phyloP scores from a whole-genome alignment of 1,140 invertebrate genomes.

The Cotesia vestalis region DNA sequence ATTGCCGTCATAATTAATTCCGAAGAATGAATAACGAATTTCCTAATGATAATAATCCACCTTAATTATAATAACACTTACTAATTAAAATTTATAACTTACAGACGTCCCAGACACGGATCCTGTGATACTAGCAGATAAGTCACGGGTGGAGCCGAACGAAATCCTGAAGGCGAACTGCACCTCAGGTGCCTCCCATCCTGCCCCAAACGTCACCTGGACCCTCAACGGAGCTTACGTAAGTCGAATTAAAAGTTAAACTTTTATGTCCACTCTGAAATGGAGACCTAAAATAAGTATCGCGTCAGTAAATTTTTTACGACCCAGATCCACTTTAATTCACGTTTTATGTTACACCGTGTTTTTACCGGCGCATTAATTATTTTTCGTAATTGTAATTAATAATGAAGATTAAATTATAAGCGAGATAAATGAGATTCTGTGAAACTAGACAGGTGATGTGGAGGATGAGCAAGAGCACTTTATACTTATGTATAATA shows the following conservation, averaged over 20 bases:
- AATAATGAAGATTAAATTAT: too few relatives aligned
- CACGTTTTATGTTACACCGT: too few relatives aligned
- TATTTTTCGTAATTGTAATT: too few relatives aligned
- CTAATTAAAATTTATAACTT: conserved; percentile 50
- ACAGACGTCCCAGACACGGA: conserved; percentile 62
- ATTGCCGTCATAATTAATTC: too few relatives aligned
- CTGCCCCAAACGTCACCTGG: conserved; percentile 83
- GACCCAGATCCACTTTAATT: too few relatives aligned
- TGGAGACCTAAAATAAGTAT: too few relatives aligned
- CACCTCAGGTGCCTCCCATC: conserved; percentile 77
- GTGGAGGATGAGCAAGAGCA: too few relatives aligned
- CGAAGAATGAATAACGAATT: background rate
- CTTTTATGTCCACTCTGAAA: conserved; percentile 32
- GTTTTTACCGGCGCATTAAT: too few relatives aligned
- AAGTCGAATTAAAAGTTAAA: conserved; percentile 57
- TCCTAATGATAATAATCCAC: conserved; percentile 8
- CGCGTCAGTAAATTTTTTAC: too few relatives aligned
- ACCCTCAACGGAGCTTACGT: conserved; percentile 77
- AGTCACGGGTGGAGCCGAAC: conserved; percentile 64
- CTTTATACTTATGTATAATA: too few relatives aligned
- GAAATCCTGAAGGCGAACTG: conserved; percentile 80
- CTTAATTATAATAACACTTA: conserved; percentile 14
- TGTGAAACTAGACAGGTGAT: too few relatives aligned
- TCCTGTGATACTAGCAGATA: conserved; percentile 57
- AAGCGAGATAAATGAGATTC: too few relatives aligned